Evolutionary conservation across 2,113 vertebrate species (phyloP).

Genomic region (Mormoops blainvillei): DNA sequence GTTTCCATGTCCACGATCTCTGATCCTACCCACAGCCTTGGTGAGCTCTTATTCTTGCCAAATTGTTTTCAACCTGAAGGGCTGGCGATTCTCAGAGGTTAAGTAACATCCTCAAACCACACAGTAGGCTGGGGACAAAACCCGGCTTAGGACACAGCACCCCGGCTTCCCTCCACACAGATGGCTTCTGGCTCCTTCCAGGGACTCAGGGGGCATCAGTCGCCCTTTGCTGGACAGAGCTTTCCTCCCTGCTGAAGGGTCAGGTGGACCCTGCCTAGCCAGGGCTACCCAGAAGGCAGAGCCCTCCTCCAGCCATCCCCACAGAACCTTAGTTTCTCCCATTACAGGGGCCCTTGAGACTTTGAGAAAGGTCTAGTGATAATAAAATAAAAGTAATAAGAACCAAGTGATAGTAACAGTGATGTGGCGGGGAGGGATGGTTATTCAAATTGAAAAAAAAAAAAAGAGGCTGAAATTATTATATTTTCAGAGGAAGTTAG

Average conservation of each 20-base stretch:
- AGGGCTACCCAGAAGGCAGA: neutral
- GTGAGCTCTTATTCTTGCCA: neutral
- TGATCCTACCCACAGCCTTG: neutral
- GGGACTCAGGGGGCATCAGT: neutral
- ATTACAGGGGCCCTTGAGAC: neutral
- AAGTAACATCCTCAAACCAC: neutral
- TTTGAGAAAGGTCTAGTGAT: neutral
- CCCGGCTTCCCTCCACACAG: neutral
- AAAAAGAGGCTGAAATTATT: neutral
- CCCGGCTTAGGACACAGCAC: neutral
- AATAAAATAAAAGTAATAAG: neutral
- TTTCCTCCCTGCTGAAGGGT: fast-evolving
- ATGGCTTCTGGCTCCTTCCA: neutral
- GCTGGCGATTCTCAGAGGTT: neutral
- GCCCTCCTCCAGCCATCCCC: too few relatives aligned
- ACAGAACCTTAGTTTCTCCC: neutral
- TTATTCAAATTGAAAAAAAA: neutral
- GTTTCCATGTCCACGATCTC: neutral
- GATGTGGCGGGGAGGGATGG: neutral
- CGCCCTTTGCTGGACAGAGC: too few relatives aligned
- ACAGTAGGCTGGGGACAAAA: neutral
- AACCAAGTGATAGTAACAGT: neutral
- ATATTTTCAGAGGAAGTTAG: neutral
- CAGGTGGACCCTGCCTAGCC: fast-evolving
- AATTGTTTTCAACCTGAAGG: neutral